Base-by-base conservation (phyloP, 2,797 vertebrate species). In the Falco naumanni region DNA sequence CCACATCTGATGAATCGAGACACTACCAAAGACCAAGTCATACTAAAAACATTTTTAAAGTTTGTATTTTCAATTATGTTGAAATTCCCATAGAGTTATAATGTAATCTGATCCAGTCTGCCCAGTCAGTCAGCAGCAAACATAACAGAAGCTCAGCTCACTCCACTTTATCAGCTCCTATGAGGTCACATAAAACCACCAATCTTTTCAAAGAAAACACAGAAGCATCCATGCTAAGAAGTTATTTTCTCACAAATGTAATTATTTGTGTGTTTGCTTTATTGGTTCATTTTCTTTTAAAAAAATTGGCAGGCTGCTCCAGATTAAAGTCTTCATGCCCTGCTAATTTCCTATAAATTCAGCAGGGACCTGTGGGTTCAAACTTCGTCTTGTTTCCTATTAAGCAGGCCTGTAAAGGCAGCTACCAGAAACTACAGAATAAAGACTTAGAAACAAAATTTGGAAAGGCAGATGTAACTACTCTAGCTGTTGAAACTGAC, bases 311-410 rank as follows among this genome's bases (percentile, higher is more conserved):
- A 91, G 64, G 45, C 74, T 72, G 29, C 50, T 87, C 60, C 74
- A 76, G 74, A 93, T 88, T 89, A 78, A 82, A 90, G 82, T 54
- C 78, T 69, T 53, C 34, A 54, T 7, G 1, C 28, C 59, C 80
- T 64, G 90, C 26, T 69, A 82, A 71, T 56, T 94, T 81, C 87
- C 87, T 94, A 88, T 82, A 83, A 65, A 71, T 22, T 45, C 87
- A 68, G 64, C 76, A 87, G n/a, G 75, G 89, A 88, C 50, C 60
- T 88, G 63, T 33, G 66, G 47, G 51, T 80, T 93, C 87, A 83
- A 64, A 60, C 50, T 81, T 93, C 70, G 91, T 79, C 69, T 75
- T 56, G 45, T 34, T 89, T 54, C n/a, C 65, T 68, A 71, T 25
- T 72, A 79, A 94, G 83, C 21, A 81, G 16, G 43, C 16, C 47